Evolutionary conservation across 2,797 vertebrate species (phyloP), one percentile per base, ranked within the genome.

Genomic region (Chelon labrosus): DNA sequence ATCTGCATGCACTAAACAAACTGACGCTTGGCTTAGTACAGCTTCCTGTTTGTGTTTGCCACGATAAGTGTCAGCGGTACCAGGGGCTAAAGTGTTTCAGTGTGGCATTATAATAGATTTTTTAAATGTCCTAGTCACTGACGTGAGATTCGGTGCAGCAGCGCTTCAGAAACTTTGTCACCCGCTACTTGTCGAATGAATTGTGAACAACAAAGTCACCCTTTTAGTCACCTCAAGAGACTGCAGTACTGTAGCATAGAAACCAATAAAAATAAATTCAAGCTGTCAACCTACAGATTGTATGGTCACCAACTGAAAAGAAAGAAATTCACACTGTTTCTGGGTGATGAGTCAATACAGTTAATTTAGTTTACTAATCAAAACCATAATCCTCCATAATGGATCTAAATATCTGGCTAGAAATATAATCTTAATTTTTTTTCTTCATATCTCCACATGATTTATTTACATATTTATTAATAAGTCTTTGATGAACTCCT

Each of bases 71-170:
- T 7, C 5, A 57, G 51, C 42, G 58, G 31, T 37, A 31, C 56
- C 57, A 19, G 3, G 11, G 12, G 13, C 4, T 35, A 8, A 38
- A 65, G 14, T 31, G 14, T 17, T 54, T 14, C 13, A 55, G 16
- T 6, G 4, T 39, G 35, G 10, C 47, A 3, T 10, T 50, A 41
- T 62, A 62, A 4, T 16, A 47, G 3, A 46, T 25, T 16, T 50
- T 37, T 53, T 5, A 51, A 7, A 57, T 53, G 4, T 64, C 69
- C 61, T 55, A 19, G 58, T 79, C 59, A 68, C 44, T 46, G 44
- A 46, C 6, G 9, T 8, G 2, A 17, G 16, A 46, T 16, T 17
- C 3, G 8, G 6, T 8, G 44, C n/a, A 20, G 31, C 11, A 37
- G 41, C 42, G 49, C 7, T 49, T 66, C 17, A 41, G 17, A 39